Conservation (phyloP, 37 sponge, comb jelly and placozoan genomes). For the Beroe ovata region DNA sequence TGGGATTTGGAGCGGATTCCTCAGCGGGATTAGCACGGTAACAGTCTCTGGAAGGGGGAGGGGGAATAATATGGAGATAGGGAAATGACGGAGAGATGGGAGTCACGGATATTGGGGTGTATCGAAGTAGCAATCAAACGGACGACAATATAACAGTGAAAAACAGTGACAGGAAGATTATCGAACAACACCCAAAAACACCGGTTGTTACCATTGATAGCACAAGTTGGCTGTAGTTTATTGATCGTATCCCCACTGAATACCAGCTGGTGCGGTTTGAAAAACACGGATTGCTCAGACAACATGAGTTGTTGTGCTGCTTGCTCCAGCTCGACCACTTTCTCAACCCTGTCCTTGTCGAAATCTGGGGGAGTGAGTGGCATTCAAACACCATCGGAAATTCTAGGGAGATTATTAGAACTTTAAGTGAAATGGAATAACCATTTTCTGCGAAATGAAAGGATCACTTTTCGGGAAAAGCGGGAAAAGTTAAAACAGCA, state of each 20-base stretch:
- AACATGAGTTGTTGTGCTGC: not conserved
- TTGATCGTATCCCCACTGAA: conserved; percentile 58
- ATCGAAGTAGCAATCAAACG: too few relatives aligned
- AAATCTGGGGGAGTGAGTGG: conserved; percentile 12
- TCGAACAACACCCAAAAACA: too few relatives aligned
- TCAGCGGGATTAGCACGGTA: conserved; percentile 28
- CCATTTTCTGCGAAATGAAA: too few relatives aligned
- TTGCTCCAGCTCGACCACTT: conserved; percentile 18
- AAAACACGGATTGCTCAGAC: not conserved
- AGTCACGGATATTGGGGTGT: too few relatives aligned
- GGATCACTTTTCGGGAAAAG: too few relatives aligned
- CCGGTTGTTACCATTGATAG: conserved; percentile 64
- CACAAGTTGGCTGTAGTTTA: not conserved
- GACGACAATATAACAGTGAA: too few relatives aligned
- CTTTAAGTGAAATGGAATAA: too few relatives aligned
- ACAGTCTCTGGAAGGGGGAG: conserved; percentile 18
- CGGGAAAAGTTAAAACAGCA: too few relatives aligned
- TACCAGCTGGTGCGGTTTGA: conserved; percentile 37
- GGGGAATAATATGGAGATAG: not conserved
- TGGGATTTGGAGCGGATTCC: conserved; percentile 61
- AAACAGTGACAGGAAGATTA: too few relatives aligned
- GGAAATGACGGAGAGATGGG: too few relatives aligned
- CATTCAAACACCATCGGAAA: too few relatives aligned
- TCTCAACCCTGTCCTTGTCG: conserved; percentile 11
- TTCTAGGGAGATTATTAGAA: too few relatives aligned